Conservation (phyloP, 1,140 invertebrate species). For the Zeugodacus cucurbitae region DNA sequence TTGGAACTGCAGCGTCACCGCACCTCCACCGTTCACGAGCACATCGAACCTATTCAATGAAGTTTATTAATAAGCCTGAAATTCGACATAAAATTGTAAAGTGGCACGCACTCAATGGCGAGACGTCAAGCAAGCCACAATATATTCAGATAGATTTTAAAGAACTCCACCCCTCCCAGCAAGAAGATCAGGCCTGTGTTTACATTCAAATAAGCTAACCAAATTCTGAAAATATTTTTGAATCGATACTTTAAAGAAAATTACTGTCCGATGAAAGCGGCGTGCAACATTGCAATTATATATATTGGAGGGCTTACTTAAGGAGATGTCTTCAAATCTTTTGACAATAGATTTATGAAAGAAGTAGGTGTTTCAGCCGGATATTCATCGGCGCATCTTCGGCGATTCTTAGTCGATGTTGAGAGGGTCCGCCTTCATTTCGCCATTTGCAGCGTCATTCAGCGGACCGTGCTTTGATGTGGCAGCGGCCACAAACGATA, state of each 20-base stretch:
- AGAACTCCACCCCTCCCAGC: not conserved
- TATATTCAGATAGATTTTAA: not conserved
- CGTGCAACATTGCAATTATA: no score
- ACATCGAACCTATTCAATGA: conserved; percentile 89
- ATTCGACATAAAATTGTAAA: not conserved
- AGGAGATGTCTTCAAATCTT: not conserved
- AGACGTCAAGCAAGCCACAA: not conserved
- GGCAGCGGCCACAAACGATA: not conserved
- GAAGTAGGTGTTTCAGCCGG: not conserved
- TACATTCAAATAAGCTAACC: no score
- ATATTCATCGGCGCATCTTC: not conserved
- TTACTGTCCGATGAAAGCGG: no score
- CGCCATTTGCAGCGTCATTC: no score
- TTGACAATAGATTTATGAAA: no score
- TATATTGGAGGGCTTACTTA: no score
- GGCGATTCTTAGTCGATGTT: not conserved
- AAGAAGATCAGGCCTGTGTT: not conserved
- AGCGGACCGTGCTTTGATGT: no score
- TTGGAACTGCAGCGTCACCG: conserved; percentile 95
- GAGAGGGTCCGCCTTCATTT: not conserved
- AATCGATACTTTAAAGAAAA: no score
- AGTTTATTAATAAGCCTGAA: conserved; percentile 14
- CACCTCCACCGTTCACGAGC: conserved; percentile 98
- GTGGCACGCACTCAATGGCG: not conserved
- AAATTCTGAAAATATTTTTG: no score